Percentiles rank a stretch among this genome's conserved stretches.
These are phyloP conservation scores for Microtus pennsylvanicus DNA, from an alignment of 2,113 vertebrate genomes.

Conservation along the genomic window DNA sequence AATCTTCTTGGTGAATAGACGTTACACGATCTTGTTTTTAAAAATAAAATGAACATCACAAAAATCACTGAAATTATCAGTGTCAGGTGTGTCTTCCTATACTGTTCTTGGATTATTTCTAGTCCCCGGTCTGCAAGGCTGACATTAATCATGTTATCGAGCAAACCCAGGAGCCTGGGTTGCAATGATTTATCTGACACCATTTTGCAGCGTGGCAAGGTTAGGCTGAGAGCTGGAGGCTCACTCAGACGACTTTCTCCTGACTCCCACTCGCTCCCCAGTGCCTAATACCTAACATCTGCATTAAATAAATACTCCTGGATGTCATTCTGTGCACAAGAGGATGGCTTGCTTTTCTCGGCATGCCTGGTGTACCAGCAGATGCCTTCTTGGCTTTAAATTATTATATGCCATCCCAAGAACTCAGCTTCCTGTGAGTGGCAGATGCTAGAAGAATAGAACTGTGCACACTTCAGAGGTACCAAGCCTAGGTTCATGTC, in stretches of 20 bases:
- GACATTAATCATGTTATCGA: conserved; percentile 18
- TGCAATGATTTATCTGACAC: background rate
- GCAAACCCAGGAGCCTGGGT: background rate
- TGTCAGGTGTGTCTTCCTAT: background rate
- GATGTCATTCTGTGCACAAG: background rate
- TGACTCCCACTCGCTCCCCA: background rate
- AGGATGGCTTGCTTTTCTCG: conserved; percentile 41
- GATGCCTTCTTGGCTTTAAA: conserved; percentile 13
- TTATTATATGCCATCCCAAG: background rate
- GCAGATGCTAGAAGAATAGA: background rate
- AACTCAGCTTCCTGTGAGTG: background rate
- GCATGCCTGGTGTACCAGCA: conserved; percentile 38
- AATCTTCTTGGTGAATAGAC: conserved; percentile 3
- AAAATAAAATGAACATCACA: conserved; percentile 50
- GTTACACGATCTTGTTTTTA: conserved; percentile 31
- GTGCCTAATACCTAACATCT: background rate
- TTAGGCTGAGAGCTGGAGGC: background rate
- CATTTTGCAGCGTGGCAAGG: background rate
- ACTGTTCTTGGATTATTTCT: background rate
- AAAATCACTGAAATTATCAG: conserved; percentile 20
- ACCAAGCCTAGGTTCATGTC: background rate
- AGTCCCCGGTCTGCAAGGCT: background rate
- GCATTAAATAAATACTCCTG: background rate
- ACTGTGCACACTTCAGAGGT: background rate
- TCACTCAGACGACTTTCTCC: background rate